Conservation (phyloP, 1,140 invertebrate species). For the Bradysia coprophila region DNA sequence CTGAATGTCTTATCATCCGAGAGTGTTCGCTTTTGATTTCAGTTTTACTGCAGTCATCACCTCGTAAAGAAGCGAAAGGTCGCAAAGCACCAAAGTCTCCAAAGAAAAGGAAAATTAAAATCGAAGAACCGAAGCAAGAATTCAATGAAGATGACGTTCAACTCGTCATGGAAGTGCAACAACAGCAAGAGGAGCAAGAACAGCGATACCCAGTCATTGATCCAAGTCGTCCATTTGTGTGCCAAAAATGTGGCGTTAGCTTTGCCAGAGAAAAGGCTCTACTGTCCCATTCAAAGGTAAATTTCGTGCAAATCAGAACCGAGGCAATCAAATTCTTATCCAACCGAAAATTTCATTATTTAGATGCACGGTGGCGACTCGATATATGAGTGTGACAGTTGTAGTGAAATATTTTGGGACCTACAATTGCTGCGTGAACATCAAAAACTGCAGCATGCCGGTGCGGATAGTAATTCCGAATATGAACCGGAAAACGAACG, state of each 20-base stretch:
- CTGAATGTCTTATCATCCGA: no score
- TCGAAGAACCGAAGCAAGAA: no score
- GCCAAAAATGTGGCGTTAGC: constrained; percentile 55
- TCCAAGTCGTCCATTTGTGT: constrained; percentile 57
- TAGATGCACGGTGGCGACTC: constrained; percentile 54
- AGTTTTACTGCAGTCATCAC: no score
- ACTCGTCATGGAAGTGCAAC: no score
- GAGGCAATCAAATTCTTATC: background rate
- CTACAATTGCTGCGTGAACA: constrained; percentile 43
- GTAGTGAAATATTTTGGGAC: constrained; percentile 64
- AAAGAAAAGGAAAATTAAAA: no score
- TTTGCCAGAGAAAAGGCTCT: constrained; percentile 65
- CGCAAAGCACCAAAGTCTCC: no score
- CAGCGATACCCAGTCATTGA: constrained; percentile 36
- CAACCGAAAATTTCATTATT: constrained; percentile 5
- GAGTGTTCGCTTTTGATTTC: no score
- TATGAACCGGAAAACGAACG: constrained; percentile 25
- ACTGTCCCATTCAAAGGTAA: constrained; percentile 43
- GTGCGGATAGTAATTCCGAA: constrained; percentile 20
- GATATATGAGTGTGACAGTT: constrained; percentile 53
- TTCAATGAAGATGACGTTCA: no score
- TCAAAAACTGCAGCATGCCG: constrained; percentile 31
- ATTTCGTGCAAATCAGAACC: background rate
- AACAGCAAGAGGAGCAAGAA: no score
- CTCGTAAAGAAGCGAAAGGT: no score